Evolutionary conservation across 2,797 vertebrate species (phyloP).

Genomic region (Peromyscus melanophrys): DNA sequence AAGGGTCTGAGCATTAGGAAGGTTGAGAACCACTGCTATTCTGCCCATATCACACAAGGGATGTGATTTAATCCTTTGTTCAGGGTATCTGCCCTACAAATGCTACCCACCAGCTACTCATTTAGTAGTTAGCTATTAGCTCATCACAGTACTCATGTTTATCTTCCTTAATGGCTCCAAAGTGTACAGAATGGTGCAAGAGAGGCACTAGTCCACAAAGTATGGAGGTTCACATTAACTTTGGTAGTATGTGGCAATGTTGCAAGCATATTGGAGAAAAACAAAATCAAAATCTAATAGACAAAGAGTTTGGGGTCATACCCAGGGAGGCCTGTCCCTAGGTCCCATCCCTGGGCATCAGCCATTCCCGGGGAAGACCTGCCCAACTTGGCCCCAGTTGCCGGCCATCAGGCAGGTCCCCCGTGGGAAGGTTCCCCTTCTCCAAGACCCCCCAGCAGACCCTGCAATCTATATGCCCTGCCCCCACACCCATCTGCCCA

Average conservation of each 20-base stretch:
- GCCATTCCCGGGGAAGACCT: no score
- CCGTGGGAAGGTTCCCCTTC: no score
- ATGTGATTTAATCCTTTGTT: not conserved
- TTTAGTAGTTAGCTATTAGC: not conserved
- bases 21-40: not conserved
- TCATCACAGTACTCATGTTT: not conserved
- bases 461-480: no score
- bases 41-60: not conserved
- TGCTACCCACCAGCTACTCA: not conserved
- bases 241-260: not conserved
- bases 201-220: not conserved
- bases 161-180: not conserved
- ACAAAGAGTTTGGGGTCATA: not conserved
- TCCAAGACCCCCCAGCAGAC: no score
- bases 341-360: no score
- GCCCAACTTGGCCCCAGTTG: no score
- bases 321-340: no score
- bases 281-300: not conserved
- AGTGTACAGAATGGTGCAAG: not conserved
- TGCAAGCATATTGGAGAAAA: not conserved
- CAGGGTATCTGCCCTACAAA: not conserved
- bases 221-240: not conserved
- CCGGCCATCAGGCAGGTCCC: no score
- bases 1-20: not conserved
- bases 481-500: no score